Conservation (phyloP, 2,797 vertebrate genomes). For the Neomorphus geoffroyi region DNA sequence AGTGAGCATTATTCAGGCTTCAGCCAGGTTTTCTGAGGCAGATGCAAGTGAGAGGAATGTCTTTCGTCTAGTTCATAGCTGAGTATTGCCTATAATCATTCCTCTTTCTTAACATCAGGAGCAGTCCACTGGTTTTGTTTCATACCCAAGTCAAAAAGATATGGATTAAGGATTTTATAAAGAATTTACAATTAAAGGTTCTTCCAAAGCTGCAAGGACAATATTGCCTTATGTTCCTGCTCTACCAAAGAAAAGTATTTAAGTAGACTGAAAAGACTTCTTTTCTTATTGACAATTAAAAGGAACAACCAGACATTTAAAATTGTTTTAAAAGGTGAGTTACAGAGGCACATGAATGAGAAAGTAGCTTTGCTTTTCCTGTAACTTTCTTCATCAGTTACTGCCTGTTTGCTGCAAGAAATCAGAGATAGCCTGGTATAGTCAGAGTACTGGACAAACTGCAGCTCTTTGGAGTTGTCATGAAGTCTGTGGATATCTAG, state of each 20-base stretch:
- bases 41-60: neutral
- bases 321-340: neutral
- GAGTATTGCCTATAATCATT: neutral
- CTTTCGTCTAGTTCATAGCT: neutral
- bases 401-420: too few relatives aligned
- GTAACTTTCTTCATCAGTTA: neutral
- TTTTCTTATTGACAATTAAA: neutral
- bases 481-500: neutral
- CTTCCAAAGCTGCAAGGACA: neutral
- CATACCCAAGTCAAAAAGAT: neutral
- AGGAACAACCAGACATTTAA: neutral
- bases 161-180: neutral
- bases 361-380: neutral
- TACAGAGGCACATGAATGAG: neutral
- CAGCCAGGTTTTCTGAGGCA: neutral
- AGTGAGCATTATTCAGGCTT: neutral
- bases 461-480: neutral
- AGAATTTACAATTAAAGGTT: neutral
- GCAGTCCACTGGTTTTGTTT: neutral
- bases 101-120: neutral
- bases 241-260: neutral
- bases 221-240: neutral
- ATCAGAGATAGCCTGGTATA: neutral
- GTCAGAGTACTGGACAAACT: neutral
- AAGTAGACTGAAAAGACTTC: neutral